phyloP scores from a whole-genome alignment of 2,888 invertebrate genomes.

The Ligdia adustata region DNA sequence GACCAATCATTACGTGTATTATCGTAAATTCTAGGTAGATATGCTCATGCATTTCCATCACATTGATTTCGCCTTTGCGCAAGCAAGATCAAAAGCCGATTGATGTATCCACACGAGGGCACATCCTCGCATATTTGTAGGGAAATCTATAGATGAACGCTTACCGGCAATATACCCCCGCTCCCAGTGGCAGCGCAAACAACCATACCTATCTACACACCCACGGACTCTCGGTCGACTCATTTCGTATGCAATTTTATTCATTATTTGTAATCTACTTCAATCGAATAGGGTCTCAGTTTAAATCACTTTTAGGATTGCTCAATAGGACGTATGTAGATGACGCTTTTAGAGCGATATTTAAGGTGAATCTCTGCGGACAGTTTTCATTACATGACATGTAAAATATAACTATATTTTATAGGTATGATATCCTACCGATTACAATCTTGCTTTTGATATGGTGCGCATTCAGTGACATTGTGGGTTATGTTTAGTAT shows the following conservation, averaged over 20 bases:
- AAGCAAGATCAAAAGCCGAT: conserved; percentile 49
- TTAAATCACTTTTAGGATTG: conserved; percentile 82
- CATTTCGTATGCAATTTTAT: conserved; percentile 84
- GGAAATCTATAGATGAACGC: conserved; percentile 36
- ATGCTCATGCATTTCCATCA: neutral
- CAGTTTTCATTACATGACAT: too few relatives aligned
- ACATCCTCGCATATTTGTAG: conserved; percentile 47
- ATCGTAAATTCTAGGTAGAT: too few relatives aligned
- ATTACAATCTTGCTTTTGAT: too few relatives aligned
- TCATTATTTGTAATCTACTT: conserved; percentile 84
- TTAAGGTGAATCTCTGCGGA: conserved; percentile 45
- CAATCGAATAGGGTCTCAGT: conserved; percentile 80
- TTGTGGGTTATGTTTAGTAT: too few relatives aligned
- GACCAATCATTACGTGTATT: too few relatives aligned
- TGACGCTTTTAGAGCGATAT: conserved; percentile 80
- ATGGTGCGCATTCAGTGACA: too few relatives aligned
- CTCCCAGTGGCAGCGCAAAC: conserved; percentile 63
- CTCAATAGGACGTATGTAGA: conserved; percentile 79
- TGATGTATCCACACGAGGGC: conserved; percentile 39
- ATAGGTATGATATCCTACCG: too few relatives aligned
- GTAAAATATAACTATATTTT: too few relatives aligned
- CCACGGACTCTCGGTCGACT: conserved; percentile 73
- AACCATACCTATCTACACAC: conserved; percentile 57
- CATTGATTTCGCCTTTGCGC: neutral
- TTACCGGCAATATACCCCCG: conserved; percentile 65